A percentile compares a stretch with the other conserved stretches of the same genome.
These are phyloP conservation scores for Anthonomus grandis DNA, from an alignment of 1,140 invertebrate species.

Conservation along the genomic window DNA sequence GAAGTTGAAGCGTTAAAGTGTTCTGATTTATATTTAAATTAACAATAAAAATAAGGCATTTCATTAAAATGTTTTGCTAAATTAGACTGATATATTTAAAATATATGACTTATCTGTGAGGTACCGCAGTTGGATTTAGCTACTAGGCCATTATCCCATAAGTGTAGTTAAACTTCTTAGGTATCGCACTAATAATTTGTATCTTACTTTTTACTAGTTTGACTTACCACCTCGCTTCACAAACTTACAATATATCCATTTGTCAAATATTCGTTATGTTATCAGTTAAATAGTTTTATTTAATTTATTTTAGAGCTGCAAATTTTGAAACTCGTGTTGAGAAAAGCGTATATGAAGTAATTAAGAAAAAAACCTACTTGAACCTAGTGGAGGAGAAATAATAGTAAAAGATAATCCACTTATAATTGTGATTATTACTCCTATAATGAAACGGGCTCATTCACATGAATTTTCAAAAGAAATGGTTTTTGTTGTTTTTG, in stretches of 20 bases:
- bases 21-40: background rate
- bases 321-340: constrained; percentile 1
- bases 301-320: constrained; percentile 3
- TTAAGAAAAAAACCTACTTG: background rate
- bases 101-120: too few species aligned
- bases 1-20: background rate
- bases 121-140: background rate
- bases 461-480: background rate
- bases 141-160: too few species aligned
- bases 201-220: too few species aligned
- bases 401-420: constrained; percentile 5
- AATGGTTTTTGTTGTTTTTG: background rate
- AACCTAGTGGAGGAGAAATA: background rate
- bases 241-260: too few species aligned
- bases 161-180: too few species aligned
- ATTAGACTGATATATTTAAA: too few species aligned
- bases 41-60: background rate
- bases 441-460: background rate
- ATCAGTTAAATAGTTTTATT: background rate
- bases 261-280: background rate
- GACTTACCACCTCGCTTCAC: too few species aligned
- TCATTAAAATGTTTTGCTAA: too few species aligned
- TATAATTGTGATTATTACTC: background rate
- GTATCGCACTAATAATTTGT: too few species aligned
- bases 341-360: background rate